Conservation (phyloP, 2,888 invertebrate genomes). For the Apodemia hepburni region DNA sequence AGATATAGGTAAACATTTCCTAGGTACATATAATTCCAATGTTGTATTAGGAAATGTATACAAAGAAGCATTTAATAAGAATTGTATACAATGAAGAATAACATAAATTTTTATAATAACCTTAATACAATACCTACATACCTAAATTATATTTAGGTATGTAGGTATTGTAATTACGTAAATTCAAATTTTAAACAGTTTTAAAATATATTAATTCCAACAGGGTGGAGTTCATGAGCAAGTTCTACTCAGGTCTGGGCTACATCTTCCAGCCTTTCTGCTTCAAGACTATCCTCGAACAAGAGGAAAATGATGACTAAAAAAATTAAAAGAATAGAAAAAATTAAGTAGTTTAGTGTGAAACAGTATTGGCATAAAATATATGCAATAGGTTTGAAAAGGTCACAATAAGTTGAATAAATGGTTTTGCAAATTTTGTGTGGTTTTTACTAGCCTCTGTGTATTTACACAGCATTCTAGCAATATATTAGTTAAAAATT, state of each 20-base stretch:
- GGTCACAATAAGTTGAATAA: slow-evolving; percentile 57
- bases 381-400: slow-evolving; percentile 38
- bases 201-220: slow-evolving; percentile 22
- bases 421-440: slow-evolving; percentile 56
- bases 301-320: slow-evolving; percentile 72
- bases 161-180: no score
- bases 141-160: no score
- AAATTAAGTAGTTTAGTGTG: slow-evolving; percentile 44
- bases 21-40: no score
- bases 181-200: no score
- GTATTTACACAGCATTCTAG: no score
- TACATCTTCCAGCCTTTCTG: slow-evolving; percentile 92
- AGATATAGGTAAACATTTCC: no score
- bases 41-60: no score
- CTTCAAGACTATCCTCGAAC: slow-evolving; percentile 87
- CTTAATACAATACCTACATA: no score
- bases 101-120: no score
- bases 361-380: slow-evolving; percentile 47
- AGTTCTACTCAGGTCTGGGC: slow-evolving; percentile 92
- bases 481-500: no score
- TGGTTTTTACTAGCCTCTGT: slow-evolving; percentile 40
- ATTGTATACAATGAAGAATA: no score
- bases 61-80: no score
- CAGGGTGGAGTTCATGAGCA: slow-evolving; percentile 98
- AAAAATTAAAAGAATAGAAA: slow-evolving; percentile 27